Evolutionary conservation across 2,113 vertebrate species (phyloP).

Genomic region (Thryonomys swinderianus): DNA sequence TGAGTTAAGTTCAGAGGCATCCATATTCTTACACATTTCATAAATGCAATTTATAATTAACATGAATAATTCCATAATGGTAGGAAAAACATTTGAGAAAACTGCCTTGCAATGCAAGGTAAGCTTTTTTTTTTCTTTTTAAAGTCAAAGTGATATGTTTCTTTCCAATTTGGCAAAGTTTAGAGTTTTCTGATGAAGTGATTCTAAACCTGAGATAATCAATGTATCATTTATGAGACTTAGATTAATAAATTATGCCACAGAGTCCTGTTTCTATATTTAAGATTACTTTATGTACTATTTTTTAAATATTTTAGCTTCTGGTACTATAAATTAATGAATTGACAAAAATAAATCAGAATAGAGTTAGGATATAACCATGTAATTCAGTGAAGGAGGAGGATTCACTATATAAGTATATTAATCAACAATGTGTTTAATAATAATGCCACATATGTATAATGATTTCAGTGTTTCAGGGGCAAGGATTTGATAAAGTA

Average conservation of each 20-base stretch:
- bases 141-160: slow-evolving; percentile 57
- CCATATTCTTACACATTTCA: slow-evolving; percentile 19
- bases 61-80: slow-evolving; percentile 47
- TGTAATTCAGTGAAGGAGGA: slow-evolving; percentile 39
- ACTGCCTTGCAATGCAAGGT: slow-evolving; percentile 73
- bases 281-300: slow-evolving; percentile 55
- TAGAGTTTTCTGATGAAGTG: slow-evolving; percentile 43
- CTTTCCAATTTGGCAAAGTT: slow-evolving; percentile 70
- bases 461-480: neutral
- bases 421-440: slow-evolving; percentile 42
- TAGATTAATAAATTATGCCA: slow-evolving; percentile 68
- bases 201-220: slow-evolving; percentile 74
- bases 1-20: slow-evolving; percentile 13
- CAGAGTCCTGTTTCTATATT: slow-evolving; percentile 55
- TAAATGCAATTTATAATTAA: slow-evolving; percentile 64
- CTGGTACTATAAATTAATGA: neutral
- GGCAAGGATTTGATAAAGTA: neutral
- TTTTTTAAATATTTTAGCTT: slow-evolving; percentile 51
- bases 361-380: slow-evolving; percentile 21
- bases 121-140: slow-evolving; percentile 52
- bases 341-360: slow-evolving; percentile 53
- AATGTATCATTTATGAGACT: slow-evolving; percentile 67
- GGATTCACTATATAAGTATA: slow-evolving; percentile 28
- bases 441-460: neutral
- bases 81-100: slow-evolving; percentile 58